These are phyloP conservation scores for Agriopis leucophaearia DNA, from an alignment of 2,888 invertebrate species.

Conservation along the genomic window DNA sequence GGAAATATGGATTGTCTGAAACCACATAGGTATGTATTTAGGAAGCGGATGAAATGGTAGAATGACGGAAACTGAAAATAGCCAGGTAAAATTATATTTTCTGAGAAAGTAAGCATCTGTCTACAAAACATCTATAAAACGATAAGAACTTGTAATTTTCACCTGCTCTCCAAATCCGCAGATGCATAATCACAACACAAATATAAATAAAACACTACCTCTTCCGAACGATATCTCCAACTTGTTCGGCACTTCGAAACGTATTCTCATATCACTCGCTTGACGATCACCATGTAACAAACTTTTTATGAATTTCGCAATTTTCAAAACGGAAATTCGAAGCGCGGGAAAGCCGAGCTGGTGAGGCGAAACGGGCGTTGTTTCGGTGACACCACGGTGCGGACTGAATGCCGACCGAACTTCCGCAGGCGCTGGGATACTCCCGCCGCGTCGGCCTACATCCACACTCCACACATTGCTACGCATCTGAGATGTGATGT, in stretches of 20 bases:
- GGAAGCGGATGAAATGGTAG: background rate
- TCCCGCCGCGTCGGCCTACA: conserved; percentile 84
- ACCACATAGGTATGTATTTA: conserved; percentile 1
- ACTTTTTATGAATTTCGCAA: conserved; percentile 33
- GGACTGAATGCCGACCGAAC: conserved; percentile 67
- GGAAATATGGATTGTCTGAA: conserved; percentile 2
- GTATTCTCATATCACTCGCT: conserved; percentile 80
- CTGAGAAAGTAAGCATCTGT: conserved; percentile 2
- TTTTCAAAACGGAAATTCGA: conserved; percentile 42
- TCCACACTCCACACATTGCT: conserved; percentile 63
- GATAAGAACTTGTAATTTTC: conserved; percentile 28
- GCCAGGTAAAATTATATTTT: background rate
- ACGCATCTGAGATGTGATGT: conserved; percentile 63
- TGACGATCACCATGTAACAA: conserved; percentile 48
- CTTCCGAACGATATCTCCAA: conserved; percentile 83
- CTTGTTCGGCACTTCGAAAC: conserved; percentile 83
- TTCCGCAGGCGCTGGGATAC: conserved; percentile 81
- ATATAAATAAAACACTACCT: conserved; percentile 64
- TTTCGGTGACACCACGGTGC: conserved; percentile 74
- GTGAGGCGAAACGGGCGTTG: conserved; percentile 73
- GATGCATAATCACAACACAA: conserved; percentile 42
- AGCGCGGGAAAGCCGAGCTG: conserved; percentile 51
- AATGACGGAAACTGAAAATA: background rate
- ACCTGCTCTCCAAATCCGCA: conserved; percentile 40
- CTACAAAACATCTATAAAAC: conserved; percentile 7